Conservation (phyloP, 2,797 vertebrate genomes). For the Ataeniobius toweri region DNA sequence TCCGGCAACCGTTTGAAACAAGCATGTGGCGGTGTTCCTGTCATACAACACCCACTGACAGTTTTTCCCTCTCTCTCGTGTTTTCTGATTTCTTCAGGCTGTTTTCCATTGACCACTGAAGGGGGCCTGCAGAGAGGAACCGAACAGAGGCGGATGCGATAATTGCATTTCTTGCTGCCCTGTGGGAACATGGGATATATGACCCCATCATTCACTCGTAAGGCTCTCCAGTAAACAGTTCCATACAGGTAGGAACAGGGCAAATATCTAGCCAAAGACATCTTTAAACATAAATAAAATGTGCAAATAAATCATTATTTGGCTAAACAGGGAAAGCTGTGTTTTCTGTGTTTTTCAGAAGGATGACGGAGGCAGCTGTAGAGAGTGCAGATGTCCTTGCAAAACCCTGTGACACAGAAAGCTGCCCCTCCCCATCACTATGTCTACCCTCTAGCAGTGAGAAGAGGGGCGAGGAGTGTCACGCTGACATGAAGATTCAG, state of each 20-base stretch:
- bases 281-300: constrained; percentile 8
- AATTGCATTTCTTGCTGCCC: constrained; percentile 72
- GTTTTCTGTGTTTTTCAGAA: constrained; percentile 52
- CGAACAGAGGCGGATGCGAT: constrained; percentile 61
- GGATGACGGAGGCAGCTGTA: constrained; percentile 86
- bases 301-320: constrained; percentile 13
- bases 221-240: constrained; percentile 74
- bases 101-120: constrained; percentile 54
- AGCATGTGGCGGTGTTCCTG: constrained; percentile 21
- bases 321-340: not conserved
- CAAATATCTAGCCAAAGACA: not conserved
- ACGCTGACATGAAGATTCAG: constrained; percentile 55
- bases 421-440: constrained; percentile 48
- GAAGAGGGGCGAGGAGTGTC: constrained; percentile 52
- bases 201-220: constrained; percentile 83
- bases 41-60: constrained; percentile 37
- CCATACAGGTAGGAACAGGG: constrained; percentile 53
- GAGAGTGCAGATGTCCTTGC: constrained; percentile 72
- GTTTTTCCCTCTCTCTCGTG: constrained; percentile 36
- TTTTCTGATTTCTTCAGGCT: constrained; percentile 51
- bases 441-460: constrained; percentile 56
- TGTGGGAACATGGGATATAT: constrained; percentile 91
- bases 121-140: constrained; percentile 44
- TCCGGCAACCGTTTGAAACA: constrained; percentile 32
- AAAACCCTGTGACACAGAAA: constrained; percentile 61